Evolutionary conservation across 2,888 invertebrate genomes (phyloP), one percentile per base, ranked within the genome.

Genomic region (Cryptocheilus praepositus): DNA sequence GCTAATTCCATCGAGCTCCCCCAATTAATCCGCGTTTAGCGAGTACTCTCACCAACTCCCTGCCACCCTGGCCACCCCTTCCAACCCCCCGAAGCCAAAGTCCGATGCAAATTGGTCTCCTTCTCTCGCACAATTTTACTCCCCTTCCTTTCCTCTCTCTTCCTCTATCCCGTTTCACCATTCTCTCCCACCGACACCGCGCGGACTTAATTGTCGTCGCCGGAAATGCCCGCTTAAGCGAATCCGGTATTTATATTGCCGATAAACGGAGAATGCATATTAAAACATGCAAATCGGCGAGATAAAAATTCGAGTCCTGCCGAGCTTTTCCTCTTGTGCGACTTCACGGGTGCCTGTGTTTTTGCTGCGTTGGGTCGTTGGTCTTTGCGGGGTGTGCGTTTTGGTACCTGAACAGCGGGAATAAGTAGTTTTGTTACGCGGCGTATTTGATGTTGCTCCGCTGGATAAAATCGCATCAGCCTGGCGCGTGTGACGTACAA

Each of bases 161-260:
- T 36, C 11, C 13, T 11, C 36, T 1, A 4, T 36, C 36, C 7
- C 36, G 36, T 11, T 11, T 5, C 25, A 25, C 25, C 25, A n/a
- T 28, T 11, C 36, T 11, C 36, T 36, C 36, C 7, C 36, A 11
- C 36, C 36, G 4, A 5, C 36, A 7, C 36, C 73, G 76, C 77
- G 73, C 70, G 59, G 73, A 70, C 72, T 80, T 82, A 79, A 80
- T 81, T 76, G 76, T 75, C 75, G 64, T 67, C 73, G 63, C 36
- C 64, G 71, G 64, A 76, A 79, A 74, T 74, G 69, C 64, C 70
- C 73, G 71, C 70, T 71, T 73, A 70, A 74, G 74, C 74, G 78
- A 80, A 75, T 79, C 79, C 70, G 71, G 74, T 81, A 79, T 82
- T 82, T 81, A 81, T 80, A 81, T 80, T 70, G 74, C 61, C 76